Evolutionary conservation across 2,888 invertebrate species (phyloP).

Genomic region (Apoda limacodes): DNA sequence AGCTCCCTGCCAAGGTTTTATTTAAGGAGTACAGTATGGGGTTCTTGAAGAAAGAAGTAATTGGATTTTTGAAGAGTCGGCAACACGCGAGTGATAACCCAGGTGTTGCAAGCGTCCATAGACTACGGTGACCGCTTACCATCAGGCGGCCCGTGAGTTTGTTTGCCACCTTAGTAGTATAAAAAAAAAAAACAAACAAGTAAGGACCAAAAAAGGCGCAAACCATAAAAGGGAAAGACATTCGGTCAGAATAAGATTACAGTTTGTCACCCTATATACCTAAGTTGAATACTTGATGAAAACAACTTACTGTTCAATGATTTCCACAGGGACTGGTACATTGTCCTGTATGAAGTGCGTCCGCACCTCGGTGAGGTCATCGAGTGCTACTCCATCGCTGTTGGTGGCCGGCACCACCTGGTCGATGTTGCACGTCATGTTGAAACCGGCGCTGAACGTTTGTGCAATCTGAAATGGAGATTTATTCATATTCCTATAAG

Average conservation of each 20-base stretch:
- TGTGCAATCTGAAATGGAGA: constrained; percentile 68
- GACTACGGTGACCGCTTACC: no score
- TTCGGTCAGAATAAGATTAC: background rate
- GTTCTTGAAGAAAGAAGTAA: no score
- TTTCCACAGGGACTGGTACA: constrained; percentile 55
- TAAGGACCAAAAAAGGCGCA: no score
- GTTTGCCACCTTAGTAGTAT: no score
- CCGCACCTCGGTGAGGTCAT: constrained; percentile 54
- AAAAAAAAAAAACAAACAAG: no score
- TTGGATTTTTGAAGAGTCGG: no score
- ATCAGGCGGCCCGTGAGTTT: no score
- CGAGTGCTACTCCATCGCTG: constrained; percentile 36
- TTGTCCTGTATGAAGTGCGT: constrained; percentile 70
- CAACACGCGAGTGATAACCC: no score
- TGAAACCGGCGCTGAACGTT: constrained; percentile 59
- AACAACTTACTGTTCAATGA: constrained; percentile 60
- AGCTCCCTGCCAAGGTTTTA: no score
- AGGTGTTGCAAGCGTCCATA: no score
- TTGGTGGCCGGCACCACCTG: constrained; percentile 50
- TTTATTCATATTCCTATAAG: no score
- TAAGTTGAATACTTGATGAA: background rate
- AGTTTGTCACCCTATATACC: background rate
- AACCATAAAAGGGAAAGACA: background rate
- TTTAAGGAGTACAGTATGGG: no score
- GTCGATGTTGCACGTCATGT: constrained; percentile 71